Evolutionary conservation across 2,888 invertebrate species (phyloP).

Genomic region (Opisthograptis luteolata): DNA sequence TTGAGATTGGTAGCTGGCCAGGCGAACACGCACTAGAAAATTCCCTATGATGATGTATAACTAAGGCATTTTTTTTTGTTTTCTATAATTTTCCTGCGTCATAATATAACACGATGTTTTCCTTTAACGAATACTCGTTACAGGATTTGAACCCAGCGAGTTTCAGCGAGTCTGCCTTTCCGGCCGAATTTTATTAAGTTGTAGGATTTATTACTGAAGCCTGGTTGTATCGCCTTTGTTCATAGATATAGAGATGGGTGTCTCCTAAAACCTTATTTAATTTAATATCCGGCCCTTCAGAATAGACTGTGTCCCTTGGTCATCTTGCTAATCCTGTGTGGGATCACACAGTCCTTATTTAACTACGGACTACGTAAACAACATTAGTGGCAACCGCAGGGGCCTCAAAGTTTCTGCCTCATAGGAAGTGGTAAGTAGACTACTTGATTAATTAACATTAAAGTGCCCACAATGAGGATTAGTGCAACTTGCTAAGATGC

Average conservation of each 20-base stretch:
- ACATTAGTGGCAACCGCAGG: slow-evolving; percentile 65
- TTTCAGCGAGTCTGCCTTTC: no score
- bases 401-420: slow-evolving; percentile 55
- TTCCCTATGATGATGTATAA: no score
- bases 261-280: slow-evolving; percentile 3
- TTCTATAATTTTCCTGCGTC: no score
- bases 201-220: no score
- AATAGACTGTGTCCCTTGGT: slow-evolving; percentile 27
- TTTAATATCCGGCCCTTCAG: slow-evolving; percentile 14
- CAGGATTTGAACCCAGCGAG: no score
- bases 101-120: no score
- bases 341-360: slow-evolving; percentile 54
- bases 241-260: neutral
- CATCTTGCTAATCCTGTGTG: slow-evolving; percentile 43
- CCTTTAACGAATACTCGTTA: no score
- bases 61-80: no score
- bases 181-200: no score
- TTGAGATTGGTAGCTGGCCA: no score
- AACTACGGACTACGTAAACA: slow-evolving; percentile 70
- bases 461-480: slow-evolving; percentile 53
- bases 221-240: no score
- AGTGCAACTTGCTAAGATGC: slow-evolving; percentile 47
- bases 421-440: slow-evolving; percentile 44
- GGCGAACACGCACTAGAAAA: no score
- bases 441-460: slow-evolving; percentile 66